Evolutionary conservation across 1,140 invertebrate species (phyloP).

Genomic region (Tetragonula clypearis): DNA sequence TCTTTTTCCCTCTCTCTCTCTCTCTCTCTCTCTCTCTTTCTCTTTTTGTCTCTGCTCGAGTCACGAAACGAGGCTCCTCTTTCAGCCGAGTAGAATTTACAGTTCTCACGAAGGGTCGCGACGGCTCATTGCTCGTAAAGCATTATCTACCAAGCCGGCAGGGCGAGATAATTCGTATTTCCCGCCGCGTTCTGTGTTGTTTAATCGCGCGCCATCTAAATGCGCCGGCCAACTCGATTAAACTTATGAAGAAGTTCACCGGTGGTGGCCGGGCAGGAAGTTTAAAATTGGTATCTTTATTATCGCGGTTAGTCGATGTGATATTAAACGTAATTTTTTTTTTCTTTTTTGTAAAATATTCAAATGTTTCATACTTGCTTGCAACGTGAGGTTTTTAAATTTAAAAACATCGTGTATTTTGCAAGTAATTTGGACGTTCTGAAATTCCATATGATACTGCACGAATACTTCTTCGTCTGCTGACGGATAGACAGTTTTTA

Average conservation of each 20-base stretch:
- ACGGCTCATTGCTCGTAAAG: slow-evolving; percentile 52
- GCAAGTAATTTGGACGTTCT: no score
- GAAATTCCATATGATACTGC: no score
- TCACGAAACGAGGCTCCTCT: neutral
- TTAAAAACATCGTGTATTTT: no score
- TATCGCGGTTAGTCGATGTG: no score
- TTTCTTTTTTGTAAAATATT: neutral
- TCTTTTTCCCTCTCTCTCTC: neutral
- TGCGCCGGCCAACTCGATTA: slow-evolving; percentile 54
- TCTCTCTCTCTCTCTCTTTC: neutral
- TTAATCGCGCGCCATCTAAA: slow-evolving; percentile 43
- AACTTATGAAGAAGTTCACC: slow-evolving; percentile 63
- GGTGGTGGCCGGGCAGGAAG: no score
- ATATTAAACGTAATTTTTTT: neutral
- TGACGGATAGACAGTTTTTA: no score
- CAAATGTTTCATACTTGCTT: no score
- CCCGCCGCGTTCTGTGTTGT: slow-evolving; percentile 43
- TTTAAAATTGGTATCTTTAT: no score
- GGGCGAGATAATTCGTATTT: neutral
- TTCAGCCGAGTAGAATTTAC: neutral
- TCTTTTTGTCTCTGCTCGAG: neutral
- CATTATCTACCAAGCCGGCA: slow-evolving; percentile 38
- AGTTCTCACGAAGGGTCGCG: neutral
- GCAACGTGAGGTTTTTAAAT: no score
- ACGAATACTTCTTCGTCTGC: no score